Percentiles rank a stretch among this genome's conserved stretches.
Evolutionary conservation across 2,888 invertebrate genomes (phyloP).

Genomic region (Exephanes ischioxanthus): DNA sequence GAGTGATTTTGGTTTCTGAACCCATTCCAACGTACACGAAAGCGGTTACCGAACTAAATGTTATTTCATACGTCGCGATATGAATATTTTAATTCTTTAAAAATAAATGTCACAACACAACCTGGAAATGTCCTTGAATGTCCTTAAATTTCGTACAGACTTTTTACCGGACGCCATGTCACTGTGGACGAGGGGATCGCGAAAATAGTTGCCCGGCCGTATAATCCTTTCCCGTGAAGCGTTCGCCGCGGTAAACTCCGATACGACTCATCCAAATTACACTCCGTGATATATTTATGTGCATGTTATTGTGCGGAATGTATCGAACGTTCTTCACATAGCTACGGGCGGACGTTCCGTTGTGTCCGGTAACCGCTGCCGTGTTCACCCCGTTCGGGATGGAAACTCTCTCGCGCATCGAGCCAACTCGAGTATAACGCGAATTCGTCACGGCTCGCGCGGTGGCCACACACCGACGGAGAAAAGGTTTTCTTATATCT

Average conservation of each 20-base stretch:
- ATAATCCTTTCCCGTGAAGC: constrained; percentile 25
- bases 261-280: not conserved
- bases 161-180: too few relatives aligned
- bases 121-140: too few relatives aligned
- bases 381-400: constrained; percentile 53
- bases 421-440: constrained; percentile 69
- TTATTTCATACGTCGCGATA: too few relatives aligned
- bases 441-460: constrained; percentile 71
- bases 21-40: too few relatives aligned
- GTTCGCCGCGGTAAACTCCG: not conserved
- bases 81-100: too few relatives aligned
- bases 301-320: not conserved
- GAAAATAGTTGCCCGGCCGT: not conserved
- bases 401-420: constrained; percentile 62
- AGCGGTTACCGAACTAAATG: too few relatives aligned
- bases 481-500: constrained; percentile 59
- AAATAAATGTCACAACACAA: too few relatives aligned
- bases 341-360: constrained; percentile 18
- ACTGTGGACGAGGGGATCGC: not conserved
- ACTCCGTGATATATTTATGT: not conserved
- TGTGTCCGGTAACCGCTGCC: constrained; percentile 19
- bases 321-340: not conserved
- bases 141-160: too few relatives aligned
- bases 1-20: too few relatives aligned
- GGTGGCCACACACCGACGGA: constrained; percentile 62